Evolutionary conservation across 2,888 invertebrate genomes (phyloP).

Genomic region (Ypsolopha scabrella): DNA sequence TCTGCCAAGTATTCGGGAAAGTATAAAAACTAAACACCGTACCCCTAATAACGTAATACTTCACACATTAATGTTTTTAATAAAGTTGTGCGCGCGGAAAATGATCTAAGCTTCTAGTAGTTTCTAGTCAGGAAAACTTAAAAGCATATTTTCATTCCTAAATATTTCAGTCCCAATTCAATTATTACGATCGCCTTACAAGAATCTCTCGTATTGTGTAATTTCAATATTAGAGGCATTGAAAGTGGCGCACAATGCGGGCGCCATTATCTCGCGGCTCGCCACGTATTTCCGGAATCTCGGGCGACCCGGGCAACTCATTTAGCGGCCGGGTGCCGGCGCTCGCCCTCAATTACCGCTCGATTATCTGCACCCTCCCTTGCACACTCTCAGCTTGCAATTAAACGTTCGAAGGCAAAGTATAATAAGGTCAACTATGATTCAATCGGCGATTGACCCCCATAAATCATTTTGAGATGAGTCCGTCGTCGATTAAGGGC

Average conservation of each 20-base stretch:
- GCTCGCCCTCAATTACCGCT: slow-evolving; percentile 46
- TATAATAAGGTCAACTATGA: slow-evolving; percentile 3
- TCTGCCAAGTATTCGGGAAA: too few relatives aligned
- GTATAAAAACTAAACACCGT: too few relatives aligned
- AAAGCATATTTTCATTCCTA: background rate
- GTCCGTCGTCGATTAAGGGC: too few relatives aligned
- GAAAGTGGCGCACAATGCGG: slow-evolving; percentile 61
- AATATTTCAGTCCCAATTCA: slow-evolving; percentile 8
- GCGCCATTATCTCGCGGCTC: slow-evolving; percentile 54
- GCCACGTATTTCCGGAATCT: slow-evolving; percentile 66
- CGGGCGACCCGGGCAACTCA: slow-evolving; percentile 34
- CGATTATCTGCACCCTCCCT: slow-evolving; percentile 39
- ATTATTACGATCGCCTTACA: slow-evolving; percentile 22
- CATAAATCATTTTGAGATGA: too few relatives aligned
- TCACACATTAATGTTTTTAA: too few relatives aligned
- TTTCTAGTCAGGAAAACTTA: too few relatives aligned
- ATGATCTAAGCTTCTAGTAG: too few relatives aligned
- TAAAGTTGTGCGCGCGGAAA: too few relatives aligned
- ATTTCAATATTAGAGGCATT: slow-evolving; percentile 59
- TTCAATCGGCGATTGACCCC: too few relatives aligned
- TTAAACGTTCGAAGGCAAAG: slow-evolving; percentile 10
- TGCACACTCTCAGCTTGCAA: background rate
- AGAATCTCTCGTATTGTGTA: slow-evolving; percentile 40
- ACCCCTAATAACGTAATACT: too few relatives aligned
- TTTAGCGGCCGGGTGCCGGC: slow-evolving; percentile 30